Conservation (phyloP, 2,113 vertebrate species). For the Motacilla tschutschensis region DNA sequence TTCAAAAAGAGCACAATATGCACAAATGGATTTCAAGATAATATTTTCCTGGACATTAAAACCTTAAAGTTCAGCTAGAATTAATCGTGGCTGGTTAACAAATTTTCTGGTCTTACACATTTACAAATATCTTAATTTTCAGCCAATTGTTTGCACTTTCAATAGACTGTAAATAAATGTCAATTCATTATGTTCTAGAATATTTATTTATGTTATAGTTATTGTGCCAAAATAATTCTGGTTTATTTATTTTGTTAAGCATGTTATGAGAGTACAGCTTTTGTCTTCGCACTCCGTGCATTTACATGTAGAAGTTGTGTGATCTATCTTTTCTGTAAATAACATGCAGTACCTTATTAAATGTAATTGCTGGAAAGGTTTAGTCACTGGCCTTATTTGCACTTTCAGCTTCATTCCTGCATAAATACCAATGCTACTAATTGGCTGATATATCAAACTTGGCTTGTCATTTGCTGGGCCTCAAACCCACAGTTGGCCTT, state of each 20-base stretch:
- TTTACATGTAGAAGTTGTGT: slow-evolving; percentile 66
- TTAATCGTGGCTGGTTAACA: slow-evolving; percentile 55
- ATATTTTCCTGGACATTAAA: slow-evolving; percentile 72
- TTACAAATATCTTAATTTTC: slow-evolving; percentile 69
- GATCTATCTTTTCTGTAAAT: slow-evolving; percentile 80
- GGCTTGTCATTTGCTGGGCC: background rate
- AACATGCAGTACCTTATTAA: slow-evolving; percentile 76
- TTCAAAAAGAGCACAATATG: slow-evolving; percentile 79
- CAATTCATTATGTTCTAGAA: slow-evolving; percentile 71
- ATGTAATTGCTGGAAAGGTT: slow-evolving; percentile 69
- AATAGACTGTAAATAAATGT: slow-evolving; percentile 77
- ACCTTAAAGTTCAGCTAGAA: slow-evolving; percentile 61
- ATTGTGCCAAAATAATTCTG: slow-evolving; percentile 79
- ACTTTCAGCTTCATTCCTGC: slow-evolving; percentile 49
- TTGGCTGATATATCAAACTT: background rate
- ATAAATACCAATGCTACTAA: background rate
- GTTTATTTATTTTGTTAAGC: slow-evolving; percentile 83
- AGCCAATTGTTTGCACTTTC: slow-evolving; percentile 76
- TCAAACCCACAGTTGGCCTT: background rate
- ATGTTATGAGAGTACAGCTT: slow-evolving; percentile 67
- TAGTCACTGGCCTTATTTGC: slow-evolving; percentile 37
- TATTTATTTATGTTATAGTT: slow-evolving; percentile 77
- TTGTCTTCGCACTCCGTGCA: slow-evolving; percentile 76
- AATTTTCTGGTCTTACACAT: slow-evolving; percentile 65
- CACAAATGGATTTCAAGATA: slow-evolving; percentile 69